A percentile compares a stretch with the other conserved stretches of the same genome.
These are phyloP conservation scores for Sarcophaga peregrina DNA, from an alignment of 1,140 invertebrate genomes.

Conservation along the genomic window DNA sequence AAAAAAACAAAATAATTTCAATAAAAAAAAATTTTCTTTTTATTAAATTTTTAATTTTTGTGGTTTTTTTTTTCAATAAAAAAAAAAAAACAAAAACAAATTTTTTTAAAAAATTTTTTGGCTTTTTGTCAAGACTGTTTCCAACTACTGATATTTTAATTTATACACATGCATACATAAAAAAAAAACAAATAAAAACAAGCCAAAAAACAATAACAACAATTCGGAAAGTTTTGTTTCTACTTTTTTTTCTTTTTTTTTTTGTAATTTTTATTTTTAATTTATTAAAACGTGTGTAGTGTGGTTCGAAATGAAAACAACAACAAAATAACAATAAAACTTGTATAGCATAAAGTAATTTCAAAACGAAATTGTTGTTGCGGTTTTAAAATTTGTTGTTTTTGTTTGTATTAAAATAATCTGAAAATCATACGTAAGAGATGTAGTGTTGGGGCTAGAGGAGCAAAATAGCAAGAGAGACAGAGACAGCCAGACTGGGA, in stretches of 20 bases:
- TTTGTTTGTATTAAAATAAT: slow-evolving; percentile 2
- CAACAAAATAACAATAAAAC: background rate
- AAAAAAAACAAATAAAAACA: background rate
- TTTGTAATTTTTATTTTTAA: background rate
- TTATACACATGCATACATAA: slow-evolving; percentile 11
- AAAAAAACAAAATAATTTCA: background rate
- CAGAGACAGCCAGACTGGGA: too few relatives aligned
- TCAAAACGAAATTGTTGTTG: too few relatives aligned
- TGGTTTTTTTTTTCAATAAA: background rate
- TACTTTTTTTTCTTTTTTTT: background rate
- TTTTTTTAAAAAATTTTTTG: background rate
- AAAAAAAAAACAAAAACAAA: background rate
- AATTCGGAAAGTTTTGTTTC: background rate
- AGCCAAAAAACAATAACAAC: background rate
- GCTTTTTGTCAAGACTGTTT: background rate
- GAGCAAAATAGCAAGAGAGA: background rate
- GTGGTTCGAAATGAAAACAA: background rate
- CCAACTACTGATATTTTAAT: slow-evolving; percentile 11
- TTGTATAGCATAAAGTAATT: background rate
- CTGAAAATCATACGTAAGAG: background rate
- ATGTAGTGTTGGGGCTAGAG: background rate
- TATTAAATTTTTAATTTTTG: background rate
- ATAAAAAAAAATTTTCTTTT: background rate
- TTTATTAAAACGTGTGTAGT: background rate
- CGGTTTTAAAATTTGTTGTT: background rate